Evolutionary conservation across 2,888 invertebrate genomes (phyloP), one percentile per base, ranked within the genome.

Genomic region (Nomada ruficornis): DNA sequence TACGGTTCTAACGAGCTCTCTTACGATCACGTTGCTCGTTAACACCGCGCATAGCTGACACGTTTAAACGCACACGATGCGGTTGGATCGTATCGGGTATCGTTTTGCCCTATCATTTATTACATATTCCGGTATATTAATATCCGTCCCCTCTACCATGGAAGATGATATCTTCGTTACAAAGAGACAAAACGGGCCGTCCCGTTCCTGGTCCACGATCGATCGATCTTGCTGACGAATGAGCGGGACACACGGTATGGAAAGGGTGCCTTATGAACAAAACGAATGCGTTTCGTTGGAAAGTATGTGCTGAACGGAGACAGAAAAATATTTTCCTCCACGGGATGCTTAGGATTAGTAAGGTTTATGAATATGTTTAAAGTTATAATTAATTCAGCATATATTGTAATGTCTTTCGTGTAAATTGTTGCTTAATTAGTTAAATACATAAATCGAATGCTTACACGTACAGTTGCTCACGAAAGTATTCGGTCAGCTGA

Each of bases 191-290:
- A 87, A 86, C 82, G 87, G 52, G 79, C 68, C 75, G 72, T 76
- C 82, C 57, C 50, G 80, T 29, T 77, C 23, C 44, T 65, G 64
- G 74, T 69, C 78, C 74, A 74, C 72, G 72, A 70, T 60, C 81
- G 79, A 81, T 87, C 85, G 87, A 87, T 88, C 88, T 83, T 84
- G 50, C 68, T 77, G 87, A 85, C 81, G 86, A 86, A 83, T 60
- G 73, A 69, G 63, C 55, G 44, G 65, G 84, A 83, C 70, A 62
- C 77, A 42, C 77, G 71, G 64, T 72, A 64, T 62, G 59, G 79
- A 84, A 69, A 67, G 59, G 65, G 70, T 60, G 63, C 78, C 69
- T 50, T 72, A 86, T 59, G 71, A 68, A 68, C 79, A 77, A 55
- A 68, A 83, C 50, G 50, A 7, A 59, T 26, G 20, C 9, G 20